Percentiles rank a stretch among this genome's conserved stretches.
Evolutionary conservation across 2,113 vertebrate species (phyloP).

Genomic region (Nothocercus julius): DNA sequence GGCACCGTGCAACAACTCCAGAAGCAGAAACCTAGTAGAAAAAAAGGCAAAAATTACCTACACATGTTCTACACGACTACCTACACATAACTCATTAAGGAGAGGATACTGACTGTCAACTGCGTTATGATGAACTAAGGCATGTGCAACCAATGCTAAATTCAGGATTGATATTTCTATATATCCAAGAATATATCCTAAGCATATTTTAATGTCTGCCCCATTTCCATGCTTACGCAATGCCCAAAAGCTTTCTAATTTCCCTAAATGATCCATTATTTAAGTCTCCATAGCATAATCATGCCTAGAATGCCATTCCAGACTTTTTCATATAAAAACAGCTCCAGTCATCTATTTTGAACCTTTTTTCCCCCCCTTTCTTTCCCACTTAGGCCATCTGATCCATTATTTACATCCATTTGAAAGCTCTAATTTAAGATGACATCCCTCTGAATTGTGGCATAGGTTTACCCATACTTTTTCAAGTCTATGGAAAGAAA

Average conservation of each 20-base stretch:
- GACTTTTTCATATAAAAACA: constrained; percentile 38
- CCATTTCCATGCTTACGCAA: not conserved
- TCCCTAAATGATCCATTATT: not conserved
- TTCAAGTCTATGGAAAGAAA: not conserved
- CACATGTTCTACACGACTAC: not conserved
- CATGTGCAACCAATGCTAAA: not conserved
- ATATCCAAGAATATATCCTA: not conserved
- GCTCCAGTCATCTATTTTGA: constrained; percentile 59
- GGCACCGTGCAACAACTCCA: not conserved
- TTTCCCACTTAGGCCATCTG: constrained; percentile 56
- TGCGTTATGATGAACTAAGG: not conserved
- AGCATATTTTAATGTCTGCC: not conserved
- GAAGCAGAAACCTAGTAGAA: not conserved
- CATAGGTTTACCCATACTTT: constrained; percentile 18
- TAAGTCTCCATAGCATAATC: constrained; percentile 6
- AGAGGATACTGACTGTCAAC: not conserved
- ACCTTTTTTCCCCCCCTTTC: not conserved
- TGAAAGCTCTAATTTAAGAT: constrained; percentile 62
- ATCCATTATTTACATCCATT: constrained; percentile 55
- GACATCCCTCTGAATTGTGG: constrained; percentile 50
- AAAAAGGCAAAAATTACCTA: not conserved
- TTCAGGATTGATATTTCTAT: not conserved
- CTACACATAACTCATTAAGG: not conserved
- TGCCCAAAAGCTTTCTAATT: not conserved
- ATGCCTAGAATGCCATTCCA: constrained; percentile 23